phyloP scores from a whole-genome alignment of 2,888 invertebrate genomes.

The Acanthosepion pharaonis region DNA sequence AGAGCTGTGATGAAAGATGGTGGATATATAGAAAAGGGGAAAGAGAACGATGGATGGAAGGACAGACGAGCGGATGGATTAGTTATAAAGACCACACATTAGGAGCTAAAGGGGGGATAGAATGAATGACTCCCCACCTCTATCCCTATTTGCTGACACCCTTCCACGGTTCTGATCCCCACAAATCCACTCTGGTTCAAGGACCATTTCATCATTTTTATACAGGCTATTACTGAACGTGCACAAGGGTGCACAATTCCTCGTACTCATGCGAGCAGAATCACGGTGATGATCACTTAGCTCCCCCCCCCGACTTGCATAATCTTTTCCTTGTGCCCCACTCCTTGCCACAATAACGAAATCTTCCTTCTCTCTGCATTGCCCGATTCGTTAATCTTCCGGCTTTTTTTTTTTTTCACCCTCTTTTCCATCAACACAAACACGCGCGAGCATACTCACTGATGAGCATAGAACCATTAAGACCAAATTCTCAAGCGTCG shows the following conservation, averaged over 20 bases:
- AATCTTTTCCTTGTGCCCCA: background rate
- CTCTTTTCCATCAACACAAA: constrained; percentile 13
- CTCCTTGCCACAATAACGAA: background rate
- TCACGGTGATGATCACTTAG: background rate
- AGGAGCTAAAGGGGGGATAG: background rate
- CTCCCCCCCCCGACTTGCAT: background rate
- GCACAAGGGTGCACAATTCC: constrained; percentile 33
- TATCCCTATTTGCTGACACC: background rate
- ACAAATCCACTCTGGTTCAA: background rate
- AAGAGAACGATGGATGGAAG: background rate
- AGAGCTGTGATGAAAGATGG: background rate
- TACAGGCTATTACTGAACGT: constrained; percentile 33
- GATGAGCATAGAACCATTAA: background rate
- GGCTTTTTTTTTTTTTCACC: background rate
- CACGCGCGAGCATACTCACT: background rate
- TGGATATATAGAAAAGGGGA: background rate
- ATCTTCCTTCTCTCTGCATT: background rate
- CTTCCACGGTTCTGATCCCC: background rate
- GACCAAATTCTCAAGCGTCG: background rate
- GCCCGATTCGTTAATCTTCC: background rate
- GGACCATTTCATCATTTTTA: constrained; percentile 33
- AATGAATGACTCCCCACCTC: background rate
- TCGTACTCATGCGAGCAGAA: background rate
- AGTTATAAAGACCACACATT: background rate
- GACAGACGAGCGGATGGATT: background rate